Conservation (phyloP, 2,888 invertebrate species). For the Hesperia comma region DNA sequence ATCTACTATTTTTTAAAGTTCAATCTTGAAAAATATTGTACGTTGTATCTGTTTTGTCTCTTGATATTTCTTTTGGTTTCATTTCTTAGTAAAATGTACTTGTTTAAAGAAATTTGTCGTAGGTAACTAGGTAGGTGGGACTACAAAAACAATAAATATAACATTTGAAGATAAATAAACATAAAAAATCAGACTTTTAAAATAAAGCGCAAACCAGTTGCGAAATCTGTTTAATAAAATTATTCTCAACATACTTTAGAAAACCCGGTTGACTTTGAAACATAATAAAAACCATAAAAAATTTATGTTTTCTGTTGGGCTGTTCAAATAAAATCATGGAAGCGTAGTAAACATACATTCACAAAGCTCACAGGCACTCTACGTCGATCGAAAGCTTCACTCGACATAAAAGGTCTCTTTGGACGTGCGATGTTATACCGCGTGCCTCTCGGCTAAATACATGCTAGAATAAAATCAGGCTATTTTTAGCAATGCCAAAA, state of each 20-base stretch:
- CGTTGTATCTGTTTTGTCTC: no score
- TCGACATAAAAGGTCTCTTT: slow-evolving; percentile 24
- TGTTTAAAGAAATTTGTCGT: no score
- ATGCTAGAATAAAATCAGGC: slow-evolving; percentile 10
- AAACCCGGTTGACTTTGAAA: not conserved
- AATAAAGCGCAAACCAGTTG: no score
- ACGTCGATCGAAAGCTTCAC: slow-evolving; percentile 23
- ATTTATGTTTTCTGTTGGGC: not conserved
- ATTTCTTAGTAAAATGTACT: no score
- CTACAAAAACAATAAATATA: no score
- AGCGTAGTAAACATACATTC: slow-evolving; percentile 12
- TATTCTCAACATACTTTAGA: not conserved
- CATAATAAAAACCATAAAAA: not conserved
- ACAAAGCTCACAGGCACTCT: slow-evolving; percentile 12
- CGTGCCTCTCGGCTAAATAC: slow-evolving; percentile 10
- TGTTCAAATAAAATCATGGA: slow-evolving; percentile 12
- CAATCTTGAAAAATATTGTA: no score
- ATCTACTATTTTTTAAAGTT: no score
- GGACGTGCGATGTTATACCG: slow-evolving; percentile 15
- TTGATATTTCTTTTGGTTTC: no score
- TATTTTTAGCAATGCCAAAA: slow-evolving; percentile 5
- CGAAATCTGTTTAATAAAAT: no score
- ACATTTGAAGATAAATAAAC: no score
- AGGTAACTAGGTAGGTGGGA: no score
- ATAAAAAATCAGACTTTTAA: no score